Percentiles rank a stretch among this genome's conserved stretches.
Evolutionary conservation across 2,888 invertebrate species (phyloP).

Genomic region (Dynastes grantii): DNA sequence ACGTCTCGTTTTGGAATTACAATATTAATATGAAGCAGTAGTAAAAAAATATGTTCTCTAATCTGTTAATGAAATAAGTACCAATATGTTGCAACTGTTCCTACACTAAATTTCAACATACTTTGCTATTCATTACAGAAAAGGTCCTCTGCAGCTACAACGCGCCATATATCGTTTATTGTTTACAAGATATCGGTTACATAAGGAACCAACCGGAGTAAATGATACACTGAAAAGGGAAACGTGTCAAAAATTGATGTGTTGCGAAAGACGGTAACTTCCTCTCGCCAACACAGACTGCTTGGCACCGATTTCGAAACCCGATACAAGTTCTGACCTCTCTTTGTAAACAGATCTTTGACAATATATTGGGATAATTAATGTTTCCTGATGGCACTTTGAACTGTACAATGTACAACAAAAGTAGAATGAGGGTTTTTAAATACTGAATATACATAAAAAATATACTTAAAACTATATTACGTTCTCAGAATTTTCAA

Average conservation of each 20-base stretch:
- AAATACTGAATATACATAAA: too few relatives aligned
- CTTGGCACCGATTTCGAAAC: conserved; percentile 40
- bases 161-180: neutral
- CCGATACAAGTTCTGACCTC: conserved; percentile 17
- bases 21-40: too few relatives aligned
- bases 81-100: too few relatives aligned
- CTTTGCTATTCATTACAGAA: too few relatives aligned
- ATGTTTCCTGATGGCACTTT: conserved; percentile 19
- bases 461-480: too few relatives aligned
- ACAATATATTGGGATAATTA: conserved; percentile 17
- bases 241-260: conserved; percentile 25
- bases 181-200: conserved; percentile 8
- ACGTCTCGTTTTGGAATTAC: too few relatives aligned
- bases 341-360: conserved; percentile 31
- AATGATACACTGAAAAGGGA: conserved; percentile 17
- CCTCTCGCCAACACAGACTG: conserved; percentile 37
- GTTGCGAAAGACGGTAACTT: conserved; percentile 32
- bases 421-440: too few relatives aligned
- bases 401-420: too few relatives aligned
- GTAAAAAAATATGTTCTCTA: too few relatives aligned
- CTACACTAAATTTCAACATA: too few relatives aligned
- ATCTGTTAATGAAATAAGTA: too few relatives aligned
- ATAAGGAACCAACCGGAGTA: neutral
- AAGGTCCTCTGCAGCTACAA: neutral
- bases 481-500: too few relatives aligned